Base-by-base conservation (phyloP, 2,888 invertebrate genomes). In the Nowickia ferox region DNA sequence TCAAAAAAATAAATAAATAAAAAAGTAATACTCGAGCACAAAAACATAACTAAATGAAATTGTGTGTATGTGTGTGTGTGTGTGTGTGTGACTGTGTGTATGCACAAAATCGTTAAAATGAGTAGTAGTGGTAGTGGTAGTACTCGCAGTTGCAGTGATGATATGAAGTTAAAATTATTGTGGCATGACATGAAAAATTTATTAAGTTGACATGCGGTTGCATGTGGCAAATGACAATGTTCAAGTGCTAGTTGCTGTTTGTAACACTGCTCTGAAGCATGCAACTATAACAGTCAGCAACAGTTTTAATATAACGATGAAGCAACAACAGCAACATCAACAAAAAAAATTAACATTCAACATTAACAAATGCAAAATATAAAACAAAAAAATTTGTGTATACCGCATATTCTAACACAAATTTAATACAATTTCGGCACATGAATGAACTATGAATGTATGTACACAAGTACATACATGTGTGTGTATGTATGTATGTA, bases 151-250 rank as follows among this genome's bases (percentile, higher is more conserved):
- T 61, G 17, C 66, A 57, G 77, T 61, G 79, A 79, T 83, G 83
- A 86, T 80, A 76, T 79, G 79, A 71, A 79, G 76, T 83, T 76
- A 83, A 86, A 84, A 85, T 83, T 79, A 80, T 87, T 87, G 85
- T 85, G 87, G 84, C 87, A 86, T 86, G 87, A 87, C 85, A 85
- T 87, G 84, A 87, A 87, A 84, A 84, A 87, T 87, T 87, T 87
- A 87, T 87, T 84, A 78, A 87, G 86, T 80, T 87, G 86, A 87
- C 77, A 78, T 84, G 86, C 72, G 84, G 83, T 83, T 86, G 86
- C 80, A 86, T 86, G 86, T 86, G 83, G 86, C 86, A 86, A 86
- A 75, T 85, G 82, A 85, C 81, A 85, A 74, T 85, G 85, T 85
- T 82, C 85, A 76, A 84, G 77, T 82, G 85, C 74, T 79, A 48